Conservation (phyloP, 37 sponge, comb jelly and placozoan species). For the Diacarnus erythraeanus region DNA sequence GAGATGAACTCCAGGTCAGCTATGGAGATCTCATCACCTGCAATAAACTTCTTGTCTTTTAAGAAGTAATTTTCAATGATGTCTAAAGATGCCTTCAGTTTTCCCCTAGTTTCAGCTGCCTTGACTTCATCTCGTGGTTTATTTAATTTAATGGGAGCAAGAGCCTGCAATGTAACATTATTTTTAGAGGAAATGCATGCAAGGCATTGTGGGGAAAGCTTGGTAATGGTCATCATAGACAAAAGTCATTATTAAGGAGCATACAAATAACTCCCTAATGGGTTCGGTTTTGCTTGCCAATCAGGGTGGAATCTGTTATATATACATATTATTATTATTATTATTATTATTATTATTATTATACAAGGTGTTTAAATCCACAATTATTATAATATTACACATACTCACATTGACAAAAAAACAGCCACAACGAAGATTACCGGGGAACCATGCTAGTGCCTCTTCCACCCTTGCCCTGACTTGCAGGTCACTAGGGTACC, state of each 20-base stretch:
- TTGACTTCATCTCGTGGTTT: conserved; percentile 17
- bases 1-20: conserved; percentile 61
- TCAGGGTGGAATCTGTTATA: no score
- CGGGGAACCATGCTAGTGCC: conserved; percentile 62
- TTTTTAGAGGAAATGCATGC: background rate
- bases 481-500: conserved; percentile 71
- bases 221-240: no score
- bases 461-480: conserved; percentile 58
- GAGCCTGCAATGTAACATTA: background rate
- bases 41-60: conserved; percentile 61
- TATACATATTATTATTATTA: no score
- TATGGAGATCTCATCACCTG: conserved; percentile 61
- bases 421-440: conserved; percentile 53
- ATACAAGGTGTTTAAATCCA: background rate
- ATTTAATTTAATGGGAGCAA: background rate
- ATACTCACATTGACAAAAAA: conserved; percentile 52
- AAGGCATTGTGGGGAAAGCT: no score
- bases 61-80: conserved; percentile 54
- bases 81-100: background rate
- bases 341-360: no score
- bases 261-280: no score
- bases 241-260: no score
- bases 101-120: background rate
- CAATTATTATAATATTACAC: background rate
- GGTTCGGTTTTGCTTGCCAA: no score